Base-by-base conservation (phyloP, 2,797 vertebrate species). In the Morelia viridis region DNA sequence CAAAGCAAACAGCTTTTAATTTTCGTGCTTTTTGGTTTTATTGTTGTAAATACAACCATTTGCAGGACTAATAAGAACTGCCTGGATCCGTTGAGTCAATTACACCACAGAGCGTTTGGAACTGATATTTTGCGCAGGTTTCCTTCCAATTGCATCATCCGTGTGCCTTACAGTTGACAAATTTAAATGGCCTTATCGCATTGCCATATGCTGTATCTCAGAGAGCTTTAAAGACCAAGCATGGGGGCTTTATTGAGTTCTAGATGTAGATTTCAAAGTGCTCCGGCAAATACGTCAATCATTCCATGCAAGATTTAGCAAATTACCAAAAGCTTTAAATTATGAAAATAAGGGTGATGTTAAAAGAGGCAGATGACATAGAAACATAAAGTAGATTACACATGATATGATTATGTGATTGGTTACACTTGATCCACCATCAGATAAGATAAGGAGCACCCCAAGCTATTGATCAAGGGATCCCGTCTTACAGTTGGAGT, bases 21-120 rank as follows among this genome's bases (percentile, higher is more conserved):
- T 98, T 98, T 96, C 97, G 97, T 97, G 97, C 97, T 97, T 97
- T 97, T 97, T 96, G 97, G 96, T 97, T 97, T 98, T 98, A 98
- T 97, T 97, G 97, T 97, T 97, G 97, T 97, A 97, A 97, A 97
- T 96, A 97, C 96, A 97, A 97, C 97, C 97, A 94, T 97, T 97
- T 97, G 96, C 95, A 96, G 97, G 97, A 96, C 97, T 97, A 97
- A 97, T 97, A 97, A 97, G 95, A 97, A 94, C 87, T 41, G 97
- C 95, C 96, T 98, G 97, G 97, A 97, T 97, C 95, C 85, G 92
- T 96, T 90, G 95, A 97, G 96, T 96, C 97, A 96, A 97, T 97
- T 97, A 97, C 92, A 96, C 90, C 96, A 97, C 96, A 96, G 97
- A 97, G 96, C 97, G 96, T 95, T 98, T 97, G 97, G 97, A 97